Evolutionary conservation across 2,113 vertebrate genomes (phyloP).

Genomic region (Lepus timidus): DNA sequence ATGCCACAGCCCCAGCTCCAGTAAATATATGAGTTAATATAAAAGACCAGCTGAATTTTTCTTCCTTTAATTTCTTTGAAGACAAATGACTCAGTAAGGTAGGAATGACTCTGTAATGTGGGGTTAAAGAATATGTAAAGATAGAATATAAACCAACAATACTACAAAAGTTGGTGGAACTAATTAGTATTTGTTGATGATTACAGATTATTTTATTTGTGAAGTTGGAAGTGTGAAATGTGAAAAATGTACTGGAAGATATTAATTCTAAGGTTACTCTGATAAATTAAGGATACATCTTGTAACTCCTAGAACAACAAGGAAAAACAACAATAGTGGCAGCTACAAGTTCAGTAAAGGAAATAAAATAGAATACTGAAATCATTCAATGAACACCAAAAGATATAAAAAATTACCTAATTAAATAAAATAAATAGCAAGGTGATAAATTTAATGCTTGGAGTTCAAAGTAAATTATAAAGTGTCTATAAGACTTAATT

Average conservation of each 20-base stretch:
- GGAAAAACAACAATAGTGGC: slow-evolving; percentile 25
- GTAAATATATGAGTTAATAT: not conserved
- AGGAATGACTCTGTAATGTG: not conserved
- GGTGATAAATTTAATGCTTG: not conserved
- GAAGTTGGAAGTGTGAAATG: not conserved
- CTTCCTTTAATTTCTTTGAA: slow-evolving; percentile 26
- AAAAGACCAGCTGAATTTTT: not conserved
- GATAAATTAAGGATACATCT: not conserved
- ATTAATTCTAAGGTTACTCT: not conserved
- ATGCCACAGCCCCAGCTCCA: too few species aligned
- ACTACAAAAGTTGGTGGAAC: not conserved
- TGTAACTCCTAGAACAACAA: not conserved
- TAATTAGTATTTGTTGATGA: not conserved
- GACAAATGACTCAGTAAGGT: not conserved
- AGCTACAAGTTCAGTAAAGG: not conserved
- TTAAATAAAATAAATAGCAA: not conserved
- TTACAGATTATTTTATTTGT: not conserved
- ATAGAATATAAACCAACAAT: slow-evolving; percentile 1
- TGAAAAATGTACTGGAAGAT: not conserved
- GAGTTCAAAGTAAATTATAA: slow-evolving; percentile 21
- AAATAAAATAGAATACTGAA: slow-evolving; percentile 7
- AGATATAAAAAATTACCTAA: not conserved
- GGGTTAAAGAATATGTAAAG: not conserved
- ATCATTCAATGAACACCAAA: not conserved
- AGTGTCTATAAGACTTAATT: not conserved